phyloP scores from a whole-genome alignment of 2,888 invertebrate genomes.

The Apodemia mormo region DNA sequence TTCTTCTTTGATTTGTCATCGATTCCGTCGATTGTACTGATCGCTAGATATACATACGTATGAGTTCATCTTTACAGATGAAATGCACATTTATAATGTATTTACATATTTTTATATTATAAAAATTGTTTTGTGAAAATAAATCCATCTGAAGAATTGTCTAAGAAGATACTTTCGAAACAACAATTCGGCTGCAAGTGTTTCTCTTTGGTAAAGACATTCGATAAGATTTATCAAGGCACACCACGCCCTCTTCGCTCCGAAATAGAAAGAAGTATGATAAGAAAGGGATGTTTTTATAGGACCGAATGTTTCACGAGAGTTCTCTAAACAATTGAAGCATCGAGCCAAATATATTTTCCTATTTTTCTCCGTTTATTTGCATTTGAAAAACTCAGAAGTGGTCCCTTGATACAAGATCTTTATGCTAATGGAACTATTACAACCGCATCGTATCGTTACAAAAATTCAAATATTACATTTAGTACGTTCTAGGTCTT shows the following conservation, averaged over 20 bases:
- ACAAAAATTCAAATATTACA: background rate
- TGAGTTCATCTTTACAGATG: no score
- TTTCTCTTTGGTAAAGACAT: background rate
- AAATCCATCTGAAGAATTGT: no score
- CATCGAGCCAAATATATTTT: background rate
- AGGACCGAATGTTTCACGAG: constrained; percentile 25
- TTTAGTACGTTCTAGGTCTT: no score
- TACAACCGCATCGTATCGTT: background rate
- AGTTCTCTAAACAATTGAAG: constrained; percentile 15
- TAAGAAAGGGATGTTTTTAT: constrained; percentile 26
- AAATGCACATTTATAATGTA: no score
- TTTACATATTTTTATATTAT: no score
- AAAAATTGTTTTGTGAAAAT: no score
- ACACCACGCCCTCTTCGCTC: constrained; percentile 3
- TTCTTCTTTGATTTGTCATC: no score
- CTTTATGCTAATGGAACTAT: background rate
- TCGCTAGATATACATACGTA: no score
- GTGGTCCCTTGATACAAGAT: constrained; percentile 4
- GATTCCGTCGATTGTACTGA: no score
- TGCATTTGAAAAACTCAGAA: background rate
- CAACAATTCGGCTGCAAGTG: background rate
- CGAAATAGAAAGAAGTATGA: background rate
- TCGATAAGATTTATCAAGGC: background rate
- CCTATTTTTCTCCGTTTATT: background rate
- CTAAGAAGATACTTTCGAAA: background rate